phyloP scores from a whole-genome alignment of 2,888 invertebrate species.

The Mesorhabditis sp. region DNA sequence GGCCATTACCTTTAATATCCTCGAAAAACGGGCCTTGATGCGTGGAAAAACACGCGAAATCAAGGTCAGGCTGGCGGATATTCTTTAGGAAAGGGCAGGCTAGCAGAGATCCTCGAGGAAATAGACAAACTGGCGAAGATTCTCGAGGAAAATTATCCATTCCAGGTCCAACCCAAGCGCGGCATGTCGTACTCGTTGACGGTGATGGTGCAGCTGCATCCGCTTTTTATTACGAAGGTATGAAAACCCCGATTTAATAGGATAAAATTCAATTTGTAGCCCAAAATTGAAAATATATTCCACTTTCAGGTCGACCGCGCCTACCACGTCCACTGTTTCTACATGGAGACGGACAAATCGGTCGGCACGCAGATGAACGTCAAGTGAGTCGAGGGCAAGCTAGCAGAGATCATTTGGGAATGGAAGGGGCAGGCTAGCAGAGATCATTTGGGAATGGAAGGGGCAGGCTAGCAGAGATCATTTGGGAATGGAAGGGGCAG shows the following conservation, averaged over 20 bases:
- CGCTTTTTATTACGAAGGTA: constrained; percentile 44
- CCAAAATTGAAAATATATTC: neutral
- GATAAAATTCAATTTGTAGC: neutral
- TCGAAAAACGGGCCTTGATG: too few species aligned
- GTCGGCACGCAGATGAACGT: constrained; percentile 43
- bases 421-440: too few species aligned
- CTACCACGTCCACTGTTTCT: constrained; percentile 54
- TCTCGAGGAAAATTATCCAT: neutral
- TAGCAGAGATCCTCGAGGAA: too few species aligned
- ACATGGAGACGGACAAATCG: constrained; percentile 49
- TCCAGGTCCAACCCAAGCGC: constrained; percentile 45
- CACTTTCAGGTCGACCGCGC: constrained; percentile 47
- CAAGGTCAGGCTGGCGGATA: too few species aligned
- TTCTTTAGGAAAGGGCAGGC: too few species aligned
- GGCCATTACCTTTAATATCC: too few species aligned
- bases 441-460: too few species aligned
- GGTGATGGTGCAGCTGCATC: constrained; percentile 56
- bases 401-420: too few species aligned
- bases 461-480: too few species aligned
- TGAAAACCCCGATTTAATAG: neutral
- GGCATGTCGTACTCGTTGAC: constrained; percentile 54
- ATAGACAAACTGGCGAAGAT: too few species aligned
- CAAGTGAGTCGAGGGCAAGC: constrained; percentile 19
- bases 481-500: too few species aligned
- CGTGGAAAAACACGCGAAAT: too few species aligned